phyloP scores from a whole-genome alignment of 1,140 invertebrate genomes.

The Drosophila erecta region DNA sequence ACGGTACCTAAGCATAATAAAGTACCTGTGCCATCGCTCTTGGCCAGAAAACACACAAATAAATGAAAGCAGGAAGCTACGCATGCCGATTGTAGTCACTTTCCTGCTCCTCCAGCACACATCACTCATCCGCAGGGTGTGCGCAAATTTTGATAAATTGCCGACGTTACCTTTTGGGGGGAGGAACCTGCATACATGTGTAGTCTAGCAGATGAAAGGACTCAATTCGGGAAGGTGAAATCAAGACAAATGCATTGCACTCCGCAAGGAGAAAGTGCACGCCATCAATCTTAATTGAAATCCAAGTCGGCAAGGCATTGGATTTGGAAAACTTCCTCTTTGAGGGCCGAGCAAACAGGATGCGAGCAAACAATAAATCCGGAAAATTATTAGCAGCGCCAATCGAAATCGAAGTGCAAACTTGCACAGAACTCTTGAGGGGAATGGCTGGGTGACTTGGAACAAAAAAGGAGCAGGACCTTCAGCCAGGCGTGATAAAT shows the following conservation, averaged over 20 bases:
- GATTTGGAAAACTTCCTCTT: constrained; percentile 37
- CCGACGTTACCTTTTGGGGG: constrained; percentile 65
- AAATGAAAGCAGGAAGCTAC: constrained; percentile 53
- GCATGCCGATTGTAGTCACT: constrained; percentile 66
- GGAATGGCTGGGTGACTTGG: neutral
- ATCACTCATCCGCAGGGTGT: constrained; percentile 20
- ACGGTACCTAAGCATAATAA: neutral
- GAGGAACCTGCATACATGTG: constrained; percentile 26
- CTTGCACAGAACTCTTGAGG: constrained; percentile 12
- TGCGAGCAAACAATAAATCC: constrained; percentile 60
- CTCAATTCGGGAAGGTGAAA: constrained; percentile 65
- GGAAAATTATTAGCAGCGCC: constrained; percentile 66
- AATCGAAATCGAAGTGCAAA: constrained; percentile 59
- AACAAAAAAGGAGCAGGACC: neutral
- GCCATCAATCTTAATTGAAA: constrained; percentile 56
- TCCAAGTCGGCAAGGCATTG: constrained; percentile 19
- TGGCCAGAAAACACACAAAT: constrained; percentile 17
- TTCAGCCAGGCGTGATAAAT: constrained; percentile 54
- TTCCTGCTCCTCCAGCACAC: constrained; percentile 12
- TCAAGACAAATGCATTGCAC: constrained; percentile 72
- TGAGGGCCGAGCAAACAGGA: constrained; percentile 35
- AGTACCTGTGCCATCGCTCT: neutral
- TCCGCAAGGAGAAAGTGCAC: constrained; percentile 5
- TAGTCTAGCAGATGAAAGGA: constrained; percentile 39
- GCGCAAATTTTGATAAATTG: constrained; percentile 82